Base-by-base conservation (phyloP, 2,797 vertebrate genomes). In the Brachyalestes nurse region DNA sequence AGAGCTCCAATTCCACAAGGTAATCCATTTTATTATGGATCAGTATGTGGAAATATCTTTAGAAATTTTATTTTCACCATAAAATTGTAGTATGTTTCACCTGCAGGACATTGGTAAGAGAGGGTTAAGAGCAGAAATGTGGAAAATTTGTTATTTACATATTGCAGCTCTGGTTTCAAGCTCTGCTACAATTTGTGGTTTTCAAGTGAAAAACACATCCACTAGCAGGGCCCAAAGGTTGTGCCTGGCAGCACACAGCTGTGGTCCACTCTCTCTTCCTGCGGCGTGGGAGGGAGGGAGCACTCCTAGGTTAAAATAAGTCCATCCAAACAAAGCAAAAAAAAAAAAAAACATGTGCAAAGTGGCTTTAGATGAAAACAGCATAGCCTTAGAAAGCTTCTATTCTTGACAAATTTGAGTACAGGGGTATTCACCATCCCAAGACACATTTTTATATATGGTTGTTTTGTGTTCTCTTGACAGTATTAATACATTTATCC, bases 181-280 rank as follows among this genome's bases (percentile, higher is more conserved):
- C 79, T 90, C 40, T 57, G 87, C 91, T 88, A 85, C 86, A 92
- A 92, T 93, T 91, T 92, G 91, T 88, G 92, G 89, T 92, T 91
- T 87, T 88, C 77, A 85, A 90, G 87, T 72, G 87, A 91, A 92
- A 92, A 91, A 91, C 90, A 90, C 91, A 90, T 92, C 90, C 88
- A 87, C 87, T 84, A 88, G 85, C 77, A 6, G 81, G 25, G 55
- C 66, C 83, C 89, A 84, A 88, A 88, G 87, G 88, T 85, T 86
- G 89, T 67, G 87, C 84, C 84, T 84, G 78, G 83, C 78, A 85
- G 58, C 79, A 81, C 87, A 89, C 85, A 86, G 61, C 81, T 91
- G 91, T 65, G 92, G 91, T 88, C 28, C 86, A 89, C 79, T 86
- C 58, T 78, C 75, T 86, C 84, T 87, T 87, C 75, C 78, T 84